These are phyloP conservation scores for Neodiprion virginianus DNA, from an alignment of 1,140 invertebrate species.

Conservation along the genomic window DNA sequence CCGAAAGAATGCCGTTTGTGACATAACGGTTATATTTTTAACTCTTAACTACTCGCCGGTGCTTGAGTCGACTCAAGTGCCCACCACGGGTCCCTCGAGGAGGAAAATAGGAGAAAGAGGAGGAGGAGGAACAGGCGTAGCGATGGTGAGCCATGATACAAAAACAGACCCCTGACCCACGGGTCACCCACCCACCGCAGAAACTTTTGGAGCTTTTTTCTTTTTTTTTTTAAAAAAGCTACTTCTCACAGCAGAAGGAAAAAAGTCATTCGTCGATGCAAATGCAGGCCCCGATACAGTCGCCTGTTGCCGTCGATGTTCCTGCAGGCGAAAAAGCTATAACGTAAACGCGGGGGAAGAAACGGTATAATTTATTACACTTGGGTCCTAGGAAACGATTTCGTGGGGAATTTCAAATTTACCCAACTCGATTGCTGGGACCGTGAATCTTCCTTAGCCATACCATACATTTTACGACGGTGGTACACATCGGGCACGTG, in stretches of 20 bases:
- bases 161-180: not conserved
- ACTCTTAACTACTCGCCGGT: constrained; percentile 3
- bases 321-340: not conserved
- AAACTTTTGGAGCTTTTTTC: no score
- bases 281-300: not conserved
- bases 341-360: not conserved
- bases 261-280: not conserved
- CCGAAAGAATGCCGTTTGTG: not conserved
- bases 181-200: no score
- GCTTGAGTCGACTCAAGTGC: not conserved
- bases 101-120: not conserved
- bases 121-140: not conserved
- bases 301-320: not conserved
- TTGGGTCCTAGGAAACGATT: no score
- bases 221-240: no score
- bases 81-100: not conserved
- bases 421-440: no score
- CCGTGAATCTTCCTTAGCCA: no score
- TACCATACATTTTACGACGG: no score
- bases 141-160: not conserved
- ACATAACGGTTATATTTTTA: not conserved
- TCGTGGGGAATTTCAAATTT: no score
- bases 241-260: not conserved
- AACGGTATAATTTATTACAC: no score
- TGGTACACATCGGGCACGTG: no score